These are phyloP conservation scores for Parnassius glacialis DNA, from an alignment of 2,888 invertebrate genomes.

Conservation along the genomic window DNA sequence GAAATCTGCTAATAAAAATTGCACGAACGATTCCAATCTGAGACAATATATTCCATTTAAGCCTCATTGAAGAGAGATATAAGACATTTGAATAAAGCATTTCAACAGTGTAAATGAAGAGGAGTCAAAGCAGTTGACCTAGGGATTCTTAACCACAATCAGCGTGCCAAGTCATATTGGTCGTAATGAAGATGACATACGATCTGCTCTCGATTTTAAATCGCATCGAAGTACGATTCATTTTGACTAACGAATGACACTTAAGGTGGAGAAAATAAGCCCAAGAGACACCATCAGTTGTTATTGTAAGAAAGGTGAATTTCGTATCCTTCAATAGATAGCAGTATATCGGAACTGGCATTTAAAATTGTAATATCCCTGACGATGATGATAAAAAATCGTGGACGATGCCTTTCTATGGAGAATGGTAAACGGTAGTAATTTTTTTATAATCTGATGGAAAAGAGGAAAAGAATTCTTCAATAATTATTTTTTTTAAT, in stretches of 20 bases:
- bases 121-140: conserved; percentile 71
- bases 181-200: conserved; percentile 63
- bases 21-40: conserved; percentile 42
- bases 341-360: too few relatives aligned
- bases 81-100: conserved; percentile 31
- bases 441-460: too few relatives aligned
- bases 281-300: too few relatives aligned
- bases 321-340: too few relatives aligned
- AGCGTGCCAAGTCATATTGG: conserved; percentile 75
- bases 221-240: conserved; percentile 27
- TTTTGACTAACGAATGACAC: background rate
- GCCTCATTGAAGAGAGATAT: conserved; percentile 35
- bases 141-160: conserved; percentile 69
- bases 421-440: too few relatives aligned
- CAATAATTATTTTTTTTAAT: too few relatives aligned
- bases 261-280: too few relatives aligned
- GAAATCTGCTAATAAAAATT: conserved; percentile 36
- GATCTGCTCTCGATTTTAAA: conserved; percentile 61
- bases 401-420: too few relatives aligned
- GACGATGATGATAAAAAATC: too few relatives aligned
- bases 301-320: too few relatives aligned
- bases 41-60: conserved; percentile 42
- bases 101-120: conserved; percentile 44
- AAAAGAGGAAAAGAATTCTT: too few relatives aligned
- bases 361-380: too few relatives aligned